Percentiles rank a stretch among this genome's conserved stretches.
Conservation (phyloP, 1,140 invertebrate species). For the Scaptomyza graminum region DNA sequence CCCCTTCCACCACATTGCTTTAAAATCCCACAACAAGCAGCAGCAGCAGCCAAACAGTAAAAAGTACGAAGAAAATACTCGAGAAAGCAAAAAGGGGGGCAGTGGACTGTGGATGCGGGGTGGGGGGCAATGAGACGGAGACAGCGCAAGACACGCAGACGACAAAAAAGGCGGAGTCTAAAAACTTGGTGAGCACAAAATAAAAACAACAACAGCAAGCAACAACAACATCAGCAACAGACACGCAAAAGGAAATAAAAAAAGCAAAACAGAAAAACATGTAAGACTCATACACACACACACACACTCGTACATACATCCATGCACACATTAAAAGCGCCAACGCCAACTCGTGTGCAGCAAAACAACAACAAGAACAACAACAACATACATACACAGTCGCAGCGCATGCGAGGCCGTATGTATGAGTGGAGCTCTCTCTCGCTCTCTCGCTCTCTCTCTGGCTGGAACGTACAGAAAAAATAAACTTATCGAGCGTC, state of each 20-base stretch:
- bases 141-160: slow-evolving; percentile 78
- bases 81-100: not conserved
- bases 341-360: slow-evolving; percentile 78
- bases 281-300: slow-evolving; percentile 64
- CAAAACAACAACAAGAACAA: slow-evolving; percentile 65
- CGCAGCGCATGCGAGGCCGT: slow-evolving; percentile 42
- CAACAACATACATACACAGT: slow-evolving; percentile 29
- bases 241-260: slow-evolving; percentile 76
- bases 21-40: slow-evolving; percentile 74
- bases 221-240: slow-evolving; percentile 37
- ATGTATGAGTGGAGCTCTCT: slow-evolving; percentile 47
- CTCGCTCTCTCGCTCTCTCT: slow-evolving; percentile 29
- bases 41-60: slow-evolving; percentile 45
- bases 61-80: slow-evolving; percentile 43
- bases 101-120: not conserved
- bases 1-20: slow-evolving; percentile 60
- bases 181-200: slow-evolving; percentile 78
- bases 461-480: slow-evolving; percentile 10
- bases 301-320: slow-evolving; percentile 30
- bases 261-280: slow-evolving; percentile 53
- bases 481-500: slow-evolving; percentile 33
- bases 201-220: slow-evolving; percentile 52
- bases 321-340: slow-evolving; percentile 55
- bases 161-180: slow-evolving; percentile 82
- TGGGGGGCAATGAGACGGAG: slow-evolving; percentile 40